A percentile compares a stretch with the other conserved stretches of the same genome.
Conservation (phyloP, 92 coral and sea anemone species). For the Blastomussa wellsi region DNA sequence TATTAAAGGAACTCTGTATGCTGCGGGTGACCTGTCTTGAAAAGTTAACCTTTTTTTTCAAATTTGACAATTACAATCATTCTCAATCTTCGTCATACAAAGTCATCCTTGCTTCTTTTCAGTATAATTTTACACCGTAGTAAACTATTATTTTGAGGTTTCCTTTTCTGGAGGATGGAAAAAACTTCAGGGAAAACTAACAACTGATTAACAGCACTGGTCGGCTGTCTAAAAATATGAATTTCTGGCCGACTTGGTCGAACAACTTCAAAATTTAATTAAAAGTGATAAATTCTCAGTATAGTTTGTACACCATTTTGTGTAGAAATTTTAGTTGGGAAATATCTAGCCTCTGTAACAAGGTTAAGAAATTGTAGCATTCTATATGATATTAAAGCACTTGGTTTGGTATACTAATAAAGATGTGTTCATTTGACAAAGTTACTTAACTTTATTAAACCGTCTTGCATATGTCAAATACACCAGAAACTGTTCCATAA, state of each 20-base stretch:
- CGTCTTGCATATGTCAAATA: not conserved
- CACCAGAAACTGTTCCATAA: not conserved
- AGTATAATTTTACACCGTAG: no score
- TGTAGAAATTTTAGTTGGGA: not conserved
- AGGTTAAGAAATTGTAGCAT: conserved; percentile 5
- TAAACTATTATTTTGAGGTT: no score
- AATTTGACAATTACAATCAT: no score
- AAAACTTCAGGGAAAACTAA: not conserved
- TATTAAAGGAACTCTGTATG: not conserved
- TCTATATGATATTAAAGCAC: conserved; percentile 12
- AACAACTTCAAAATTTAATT: not conserved
- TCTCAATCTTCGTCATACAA: no score
- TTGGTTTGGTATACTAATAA: not conserved
- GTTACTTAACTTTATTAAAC: not conserved
- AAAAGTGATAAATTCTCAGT: not conserved
- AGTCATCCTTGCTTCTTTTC: no score
- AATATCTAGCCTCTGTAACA: not conserved
- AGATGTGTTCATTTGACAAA: not conserved
- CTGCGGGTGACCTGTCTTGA: no score
- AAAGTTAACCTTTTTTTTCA: no score
- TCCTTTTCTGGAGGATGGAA: not conserved
- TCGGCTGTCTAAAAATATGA: not conserved
- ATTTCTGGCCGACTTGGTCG: not conserved
- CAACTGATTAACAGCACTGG: not conserved
- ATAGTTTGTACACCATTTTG: not conserved